Conservation (phyloP, 2,888 invertebrate species). For the Cyaniris semiargus region DNA sequence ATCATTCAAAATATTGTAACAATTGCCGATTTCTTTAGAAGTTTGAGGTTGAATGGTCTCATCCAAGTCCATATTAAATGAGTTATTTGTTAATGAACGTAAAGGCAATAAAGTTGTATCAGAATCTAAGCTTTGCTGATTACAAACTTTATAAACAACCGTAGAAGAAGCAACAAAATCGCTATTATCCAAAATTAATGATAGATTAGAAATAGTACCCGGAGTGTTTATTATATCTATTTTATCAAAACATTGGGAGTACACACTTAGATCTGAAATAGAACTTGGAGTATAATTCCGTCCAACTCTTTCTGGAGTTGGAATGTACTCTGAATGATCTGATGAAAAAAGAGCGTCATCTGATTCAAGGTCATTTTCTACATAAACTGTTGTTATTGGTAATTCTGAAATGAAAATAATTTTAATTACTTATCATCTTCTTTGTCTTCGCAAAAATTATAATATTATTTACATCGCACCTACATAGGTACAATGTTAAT, state of each 20-base stretch:
- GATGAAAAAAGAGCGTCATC: conserved; percentile 31
- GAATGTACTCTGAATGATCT: conserved; percentile 35
- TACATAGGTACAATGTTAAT: conserved; percentile 8
- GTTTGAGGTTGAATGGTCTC: conserved; percentile 34
- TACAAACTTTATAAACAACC: conserved; percentile 33
- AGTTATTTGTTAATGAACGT: conserved; percentile 34
- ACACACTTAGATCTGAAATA: conserved; percentile 34
- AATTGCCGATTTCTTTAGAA: conserved; percentile 31
- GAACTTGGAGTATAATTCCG: conserved; percentile 32
- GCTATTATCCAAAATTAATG: conserved; percentile 33
- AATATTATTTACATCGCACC: conserved; percentile 10
- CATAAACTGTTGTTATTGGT: conserved; percentile 28
- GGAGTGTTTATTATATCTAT: conserved; percentile 32
- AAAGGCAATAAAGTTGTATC: conserved; percentile 31
- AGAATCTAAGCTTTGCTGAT: conserved; percentile 33
- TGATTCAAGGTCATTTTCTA: conserved; percentile 24
- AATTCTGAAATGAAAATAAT: conserved; percentile 34
- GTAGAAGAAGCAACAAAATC: conserved; percentile 34
- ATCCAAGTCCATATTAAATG: conserved; percentile 33
- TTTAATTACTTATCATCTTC: conserved; percentile 28
- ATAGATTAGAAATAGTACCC: conserved; percentile 33
- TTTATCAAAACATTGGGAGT: conserved; percentile 34
- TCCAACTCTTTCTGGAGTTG: conserved; percentile 34
- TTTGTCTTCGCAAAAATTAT: conserved; percentile 20
- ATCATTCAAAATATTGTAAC: conserved; percentile 29